phyloP scores from a whole-genome alignment of 2,113 vertebrate genomes.

The Nothoprocta perdicaria region DNA sequence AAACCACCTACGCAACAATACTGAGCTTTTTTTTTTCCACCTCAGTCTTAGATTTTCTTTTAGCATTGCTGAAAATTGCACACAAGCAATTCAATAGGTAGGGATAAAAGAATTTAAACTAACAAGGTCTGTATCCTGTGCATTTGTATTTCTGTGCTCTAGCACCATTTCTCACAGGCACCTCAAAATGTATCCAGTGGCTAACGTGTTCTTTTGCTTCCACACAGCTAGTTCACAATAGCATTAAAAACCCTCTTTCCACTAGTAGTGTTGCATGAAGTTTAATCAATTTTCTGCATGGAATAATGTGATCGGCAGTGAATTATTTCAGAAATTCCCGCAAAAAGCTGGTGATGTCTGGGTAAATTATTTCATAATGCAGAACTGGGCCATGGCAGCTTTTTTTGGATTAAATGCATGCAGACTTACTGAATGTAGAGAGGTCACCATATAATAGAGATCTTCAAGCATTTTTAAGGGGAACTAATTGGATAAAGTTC shows the following conservation, averaged over 20 bases:
- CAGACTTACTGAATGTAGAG: background rate
- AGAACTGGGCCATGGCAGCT: background rate
- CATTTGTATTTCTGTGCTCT: background rate
- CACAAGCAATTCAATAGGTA: constrained; percentile 6
- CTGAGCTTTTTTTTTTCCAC: background rate
- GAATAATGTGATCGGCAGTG: background rate
- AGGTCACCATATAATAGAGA: background rate
- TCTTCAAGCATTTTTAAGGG: background rate
- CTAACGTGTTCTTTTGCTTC: background rate
- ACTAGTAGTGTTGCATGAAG: fast-evolving
- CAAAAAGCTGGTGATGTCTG: background rate
- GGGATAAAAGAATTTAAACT: constrained; percentile 26
- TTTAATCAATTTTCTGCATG: background rate
- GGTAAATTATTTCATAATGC: background rate
- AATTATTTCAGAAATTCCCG: background rate
- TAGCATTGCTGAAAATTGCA: constrained; percentile 37
- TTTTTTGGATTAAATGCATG: background rate
- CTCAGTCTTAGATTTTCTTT: constrained; percentile 34
- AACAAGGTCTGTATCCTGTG: background rate
- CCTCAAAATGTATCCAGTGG: background rate
- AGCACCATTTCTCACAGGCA: background rate
- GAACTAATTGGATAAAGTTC: background rate
- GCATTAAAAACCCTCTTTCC: background rate
- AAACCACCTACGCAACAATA: constrained; percentile 60
- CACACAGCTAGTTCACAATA: background rate